These are phyloP conservation scores for Brachionus paranguensis DNA, from an alignment of 1,140 invertebrate species.

Conservation along the genomic window DNA sequence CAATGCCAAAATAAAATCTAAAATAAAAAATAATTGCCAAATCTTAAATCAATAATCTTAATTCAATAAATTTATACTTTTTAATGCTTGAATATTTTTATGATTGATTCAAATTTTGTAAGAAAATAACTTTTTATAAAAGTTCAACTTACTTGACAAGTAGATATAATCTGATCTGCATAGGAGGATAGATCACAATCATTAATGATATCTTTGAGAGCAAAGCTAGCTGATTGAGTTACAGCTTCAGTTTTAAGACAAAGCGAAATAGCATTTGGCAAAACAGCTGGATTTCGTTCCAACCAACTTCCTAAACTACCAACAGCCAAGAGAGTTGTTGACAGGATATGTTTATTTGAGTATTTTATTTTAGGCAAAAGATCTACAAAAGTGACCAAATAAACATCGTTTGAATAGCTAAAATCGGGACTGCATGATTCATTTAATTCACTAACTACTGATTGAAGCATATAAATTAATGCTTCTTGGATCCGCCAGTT, in stretches of 20 bases:
- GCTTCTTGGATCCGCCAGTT: constrained; percentile 33
- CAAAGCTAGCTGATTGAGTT: constrained; percentile 38
- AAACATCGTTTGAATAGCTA: constrained; percentile 13
- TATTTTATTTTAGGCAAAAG: constrained; percentile 33
- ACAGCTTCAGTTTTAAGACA: constrained; percentile 37
- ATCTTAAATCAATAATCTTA: too few relatives aligned
- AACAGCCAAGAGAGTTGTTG: constrained; percentile 30
- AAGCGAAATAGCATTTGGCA: constrained; percentile 34
- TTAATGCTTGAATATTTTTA: too few relatives aligned
- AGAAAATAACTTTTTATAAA: too few relatives aligned
- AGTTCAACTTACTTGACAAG: constrained; percentile 7
- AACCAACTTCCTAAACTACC: constrained; percentile 38
- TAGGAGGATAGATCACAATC: constrained; percentile 24
- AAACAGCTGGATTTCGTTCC: background rate
- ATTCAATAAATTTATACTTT: too few relatives aligned
- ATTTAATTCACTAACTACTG: constrained; percentile 36
- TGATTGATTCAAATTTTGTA: too few relatives aligned
- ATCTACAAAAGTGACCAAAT: constrained; percentile 26
- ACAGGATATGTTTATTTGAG: constrained; percentile 29
- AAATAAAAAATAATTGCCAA: too few relatives aligned
- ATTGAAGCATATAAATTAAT: constrained; percentile 30
- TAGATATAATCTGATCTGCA: constrained; percentile 19
- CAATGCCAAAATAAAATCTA: too few relatives aligned
- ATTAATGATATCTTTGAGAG: constrained; percentile 35
- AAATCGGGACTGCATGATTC: constrained; percentile 39